These are phyloP conservation scores for Ormyrus nitidulus DNA, from an alignment of 2,888 invertebrate species.

Conservation along the genomic window DNA sequence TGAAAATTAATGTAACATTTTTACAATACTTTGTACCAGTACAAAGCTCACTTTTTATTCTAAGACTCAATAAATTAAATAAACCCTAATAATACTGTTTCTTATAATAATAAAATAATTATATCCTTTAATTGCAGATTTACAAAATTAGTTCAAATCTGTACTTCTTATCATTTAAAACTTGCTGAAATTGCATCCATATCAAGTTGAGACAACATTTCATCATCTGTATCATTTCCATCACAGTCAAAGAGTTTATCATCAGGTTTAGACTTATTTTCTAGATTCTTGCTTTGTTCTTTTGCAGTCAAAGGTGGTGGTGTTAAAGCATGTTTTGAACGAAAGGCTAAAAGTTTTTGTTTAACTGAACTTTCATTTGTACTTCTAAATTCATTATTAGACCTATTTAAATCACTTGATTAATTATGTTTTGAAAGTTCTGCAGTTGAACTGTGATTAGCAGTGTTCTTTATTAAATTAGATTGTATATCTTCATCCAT, in stretches of 20 bases:
- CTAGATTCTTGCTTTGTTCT: not conserved
- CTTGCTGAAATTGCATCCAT: conserved; percentile 62
- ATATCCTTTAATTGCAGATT: not conserved
- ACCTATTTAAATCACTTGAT: too few species aligned
- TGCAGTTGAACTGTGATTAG: not conserved
- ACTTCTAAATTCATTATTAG: not conserved
- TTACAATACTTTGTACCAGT: conserved; percentile 25
- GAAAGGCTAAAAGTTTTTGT: not conserved
- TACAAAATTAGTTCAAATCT: not conserved
- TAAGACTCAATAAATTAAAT: not conserved
- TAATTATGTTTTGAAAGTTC: not conserved
- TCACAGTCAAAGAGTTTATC: conserved; percentile 17
- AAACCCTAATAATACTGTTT: conserved; percentile 4
- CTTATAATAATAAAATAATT: not conserved
- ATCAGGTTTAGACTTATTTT: not conserved
- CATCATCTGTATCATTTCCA: conserved; percentile 62
- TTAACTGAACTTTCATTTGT: not conserved
- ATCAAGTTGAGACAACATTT: conserved; percentile 69
- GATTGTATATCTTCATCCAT: not conserved
- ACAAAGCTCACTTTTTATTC: conserved; percentile 16
- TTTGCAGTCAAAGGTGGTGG: not conserved
- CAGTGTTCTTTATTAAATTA: not conserved
- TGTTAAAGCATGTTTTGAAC: not conserved
- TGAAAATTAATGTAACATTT: too few species aligned
- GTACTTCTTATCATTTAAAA: conserved; percentile 11